Base-by-base conservation (phyloP, 2,113 vertebrate genomes). In the Orthonyx spaldingii region DNA sequence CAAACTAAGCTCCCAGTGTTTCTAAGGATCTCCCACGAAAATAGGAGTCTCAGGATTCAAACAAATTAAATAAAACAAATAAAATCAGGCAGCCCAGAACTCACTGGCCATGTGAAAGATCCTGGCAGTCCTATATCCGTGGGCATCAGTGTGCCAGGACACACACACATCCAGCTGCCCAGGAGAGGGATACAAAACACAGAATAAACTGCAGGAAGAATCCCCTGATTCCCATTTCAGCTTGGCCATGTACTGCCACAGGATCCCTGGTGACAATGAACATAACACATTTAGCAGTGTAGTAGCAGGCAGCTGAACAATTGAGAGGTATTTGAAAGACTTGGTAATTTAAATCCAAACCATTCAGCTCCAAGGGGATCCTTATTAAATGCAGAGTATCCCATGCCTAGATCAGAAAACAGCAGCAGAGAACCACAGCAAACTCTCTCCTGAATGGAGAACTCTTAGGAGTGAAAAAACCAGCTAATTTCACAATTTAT, bases 131-230 rank as follows among this genome's bases (percentile, higher is more conserved):
- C 65, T 52, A 5, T 6, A 18, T 60, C 47, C 5, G 2, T 2
- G 9, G 39, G 14, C 33, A 53, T 0, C n/a, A 72, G 26, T 0
- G 4, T 47, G 33, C 10, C 49, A 79, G 30, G 37, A 44, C n/a
- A n/a, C n/a, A 83, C 49, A 68, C 13, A 50, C 5, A 32, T 0
- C 0, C 28, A 87, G 66, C 63, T 84, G 33, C 33, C 52, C 24
- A 7, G 8, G 35, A 41, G 20, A 64, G 4, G 19, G 55, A 57
- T 9, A 21, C 13, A 52, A 56, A 44, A 63, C 23, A 56, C 19
- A 47, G 41, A 53, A 72, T 2, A 28, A 35, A 70, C 15, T 24
- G 22, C 35, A 68, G 30, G 37, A 64, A 42, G 26, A 76, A 53
- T 37, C 11, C 23, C 30, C 56, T 60, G 24, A 27, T 55, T 30